phyloP scores from a whole-genome alignment of 2,888 invertebrate species.

The Ennomos quercinarius region DNA sequence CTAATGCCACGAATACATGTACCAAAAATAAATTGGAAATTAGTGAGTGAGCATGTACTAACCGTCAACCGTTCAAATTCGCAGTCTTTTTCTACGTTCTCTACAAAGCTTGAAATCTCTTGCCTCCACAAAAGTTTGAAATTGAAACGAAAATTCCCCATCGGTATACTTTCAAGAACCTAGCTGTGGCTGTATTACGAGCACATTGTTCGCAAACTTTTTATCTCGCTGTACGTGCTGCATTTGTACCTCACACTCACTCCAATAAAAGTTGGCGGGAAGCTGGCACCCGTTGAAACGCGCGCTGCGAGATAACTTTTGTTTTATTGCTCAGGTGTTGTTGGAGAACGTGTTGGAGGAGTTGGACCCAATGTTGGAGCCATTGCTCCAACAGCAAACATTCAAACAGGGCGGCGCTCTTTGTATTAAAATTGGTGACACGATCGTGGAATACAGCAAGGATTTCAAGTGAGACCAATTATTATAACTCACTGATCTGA shows the following conservation, averaged over 20 bases:
- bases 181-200: slow-evolving; percentile 33
- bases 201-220: slow-evolving; percentile 31
- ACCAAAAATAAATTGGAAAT: slow-evolving; percentile 55
- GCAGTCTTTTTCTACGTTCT: slow-evolving; percentile 7
- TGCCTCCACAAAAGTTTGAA: slow-evolving; percentile 21
- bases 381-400: slow-evolving; percentile 94
- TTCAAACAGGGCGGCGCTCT: slow-evolving; percentile 95
- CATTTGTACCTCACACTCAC: slow-evolving; percentile 28
- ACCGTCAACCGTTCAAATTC: slow-evolving; percentile 7
- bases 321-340: slow-evolving; percentile 83
- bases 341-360: slow-evolving; percentile 97
- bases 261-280: slow-evolving; percentile 28
- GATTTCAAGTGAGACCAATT: slow-evolving; percentile 88
- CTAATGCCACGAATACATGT: slow-evolving; percentile 49
- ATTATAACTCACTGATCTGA: slow-evolving; percentile 7
- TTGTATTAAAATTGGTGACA: slow-evolving; percentile 96
- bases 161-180: slow-evolving; percentile 22
- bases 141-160: slow-evolving; percentile 29
- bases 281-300: slow-evolving; percentile 16
- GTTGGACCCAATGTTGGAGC: slow-evolving; percentile 95
- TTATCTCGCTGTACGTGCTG: slow-evolving; percentile 32
- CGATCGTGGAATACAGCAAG: slow-evolving; percentile 94
- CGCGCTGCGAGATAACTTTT: slow-evolving; percentile 24
- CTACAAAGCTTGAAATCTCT: slow-evolving; percentile 21
- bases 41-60: neutral